phyloP scores from a whole-genome alignment of 92 coral and sea anemone species.

The Epizoanthus rinbou region DNA sequence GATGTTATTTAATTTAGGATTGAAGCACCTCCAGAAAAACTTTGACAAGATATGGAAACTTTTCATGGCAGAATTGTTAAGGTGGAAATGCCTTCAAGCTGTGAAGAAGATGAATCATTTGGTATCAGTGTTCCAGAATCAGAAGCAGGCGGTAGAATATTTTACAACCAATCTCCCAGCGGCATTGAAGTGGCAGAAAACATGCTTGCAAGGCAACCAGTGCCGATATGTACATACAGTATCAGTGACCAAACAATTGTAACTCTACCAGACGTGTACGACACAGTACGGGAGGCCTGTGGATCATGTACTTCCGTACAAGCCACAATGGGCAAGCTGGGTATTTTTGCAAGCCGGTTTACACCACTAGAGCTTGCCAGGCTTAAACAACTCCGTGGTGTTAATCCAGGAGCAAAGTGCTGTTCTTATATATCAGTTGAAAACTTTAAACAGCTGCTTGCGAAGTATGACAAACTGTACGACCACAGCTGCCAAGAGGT shows the following conservation, averaged over 20 bases:
- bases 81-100: conserved; percentile 12
- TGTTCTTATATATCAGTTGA: conserved; percentile 63
- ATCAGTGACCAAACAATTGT: conserved; percentile 37
- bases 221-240: conserved; percentile 32
- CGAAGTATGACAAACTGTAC: conserved; percentile 48
- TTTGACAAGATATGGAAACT: neutral
- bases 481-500: conserved; percentile 37
- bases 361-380: conserved; percentile 52
- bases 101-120: conserved; percentile 9
- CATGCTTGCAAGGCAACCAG: neutral
- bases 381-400: conserved; percentile 62
- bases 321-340: conserved; percentile 56
- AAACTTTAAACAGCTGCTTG: conserved; percentile 49
- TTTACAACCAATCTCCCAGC: neutral
- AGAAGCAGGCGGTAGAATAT: neutral
- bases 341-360: conserved; percentile 60
- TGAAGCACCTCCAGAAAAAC: neutral
- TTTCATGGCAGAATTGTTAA: conserved; percentile 1
- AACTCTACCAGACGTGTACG: conserved; percentile 67
- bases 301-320: conserved; percentile 64
- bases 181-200: neutral
- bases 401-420: conserved; percentile 61
- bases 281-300: conserved; percentile 60
- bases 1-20: too few species aligned
- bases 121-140: neutral